Conservation (phyloP, 2,113 vertebrate genomes). For the Ceratotherium simum region DNA sequence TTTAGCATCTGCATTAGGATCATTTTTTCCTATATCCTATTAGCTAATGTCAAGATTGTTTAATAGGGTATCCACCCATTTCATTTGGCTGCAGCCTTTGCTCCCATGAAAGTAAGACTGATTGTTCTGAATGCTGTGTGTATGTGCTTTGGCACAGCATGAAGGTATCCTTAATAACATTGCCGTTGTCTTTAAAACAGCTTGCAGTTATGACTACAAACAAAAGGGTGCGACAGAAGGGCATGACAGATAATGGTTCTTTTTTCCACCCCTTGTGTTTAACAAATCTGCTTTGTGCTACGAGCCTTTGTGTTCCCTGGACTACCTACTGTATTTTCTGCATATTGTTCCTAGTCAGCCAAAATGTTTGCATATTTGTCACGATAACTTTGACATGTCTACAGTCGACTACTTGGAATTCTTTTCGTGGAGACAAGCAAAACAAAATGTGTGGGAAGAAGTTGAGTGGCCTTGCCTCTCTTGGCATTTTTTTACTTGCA, state of each 20-base stretch:
- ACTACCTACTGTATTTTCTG: slow-evolving; percentile 43
- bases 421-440: slow-evolving; percentile 39
- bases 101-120: slow-evolving; percentile 87
- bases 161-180: slow-evolving; percentile 86
- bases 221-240: slow-evolving; percentile 83
- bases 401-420: neutral
- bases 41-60: slow-evolving; percentile 89
- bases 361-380: slow-evolving; percentile 42
- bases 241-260: slow-evolving; percentile 77
- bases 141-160: slow-evolving; percentile 89
- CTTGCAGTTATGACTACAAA: slow-evolving; percentile 84
- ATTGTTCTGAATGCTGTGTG: slow-evolving; percentile 86
- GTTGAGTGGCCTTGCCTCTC: neutral
- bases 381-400: slow-evolving; percentile 19
- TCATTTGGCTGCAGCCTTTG: slow-evolving; percentile 88
- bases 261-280: slow-evolving; percentile 66
- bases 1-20: slow-evolving; percentile 83
- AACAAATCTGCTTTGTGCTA: slow-evolving; percentile 51
- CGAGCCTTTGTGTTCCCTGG: slow-evolving; percentile 4
- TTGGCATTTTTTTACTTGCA: neutral
- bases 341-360: slow-evolving; percentile 45
- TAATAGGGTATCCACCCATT: slow-evolving; percentile 88
- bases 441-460: slow-evolving; percentile 17
- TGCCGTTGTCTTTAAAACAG: slow-evolving; percentile 86
- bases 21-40: slow-evolving; percentile 90